A percentile compares a stretch with the other conserved stretches of the same genome.
Conservation (phyloP, 1,140 invertebrate species). For the Drosophila ohnishii region DNA sequence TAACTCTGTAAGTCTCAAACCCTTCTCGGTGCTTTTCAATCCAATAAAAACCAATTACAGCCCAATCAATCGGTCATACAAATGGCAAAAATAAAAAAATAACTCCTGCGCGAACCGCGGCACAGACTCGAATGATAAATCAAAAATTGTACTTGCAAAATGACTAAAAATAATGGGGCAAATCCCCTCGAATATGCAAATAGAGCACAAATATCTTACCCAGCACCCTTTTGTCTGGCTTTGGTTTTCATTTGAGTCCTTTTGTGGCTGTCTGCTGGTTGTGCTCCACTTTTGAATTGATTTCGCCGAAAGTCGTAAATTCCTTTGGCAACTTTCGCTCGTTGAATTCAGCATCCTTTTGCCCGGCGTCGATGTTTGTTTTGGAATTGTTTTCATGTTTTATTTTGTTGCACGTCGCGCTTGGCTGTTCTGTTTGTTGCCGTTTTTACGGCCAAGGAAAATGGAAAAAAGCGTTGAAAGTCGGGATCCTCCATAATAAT, state of each 20-base stretch:
- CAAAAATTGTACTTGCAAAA: conserved; percentile 48
- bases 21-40: conserved; percentile 9
- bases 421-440: conserved; percentile 14
- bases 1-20: not conserved
- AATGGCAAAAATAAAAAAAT: conserved; percentile 38
- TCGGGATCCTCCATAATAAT: conserved; percentile 74
- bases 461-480: conserved; percentile 63
- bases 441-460: conserved; percentile 43
- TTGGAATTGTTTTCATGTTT: conserved; percentile 50
- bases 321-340: conserved; percentile 74
- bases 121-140: conserved; percentile 56
- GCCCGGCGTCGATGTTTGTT: conserved; percentile 40
- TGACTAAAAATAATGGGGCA: conserved; percentile 20
- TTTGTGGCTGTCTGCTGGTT: conserved; percentile 32
- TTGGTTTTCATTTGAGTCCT: conserved; percentile 25
- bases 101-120: conserved; percentile 29
- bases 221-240: conserved; percentile 25
- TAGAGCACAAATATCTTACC: conserved; percentile 31
- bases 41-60: conserved; percentile 70
- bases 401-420: conserved; percentile 42
- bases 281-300: conserved; percentile 70
- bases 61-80: conserved; percentile 52
- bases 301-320: conserved; percentile 76
- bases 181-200: conserved; percentile 46
- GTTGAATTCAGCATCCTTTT: conserved; percentile 39